Evolutionary conservation across 1,140 invertebrate genomes (phyloP), one percentile per base, ranked within the genome.

Genomic region (Dendroctonus valens): DNA sequence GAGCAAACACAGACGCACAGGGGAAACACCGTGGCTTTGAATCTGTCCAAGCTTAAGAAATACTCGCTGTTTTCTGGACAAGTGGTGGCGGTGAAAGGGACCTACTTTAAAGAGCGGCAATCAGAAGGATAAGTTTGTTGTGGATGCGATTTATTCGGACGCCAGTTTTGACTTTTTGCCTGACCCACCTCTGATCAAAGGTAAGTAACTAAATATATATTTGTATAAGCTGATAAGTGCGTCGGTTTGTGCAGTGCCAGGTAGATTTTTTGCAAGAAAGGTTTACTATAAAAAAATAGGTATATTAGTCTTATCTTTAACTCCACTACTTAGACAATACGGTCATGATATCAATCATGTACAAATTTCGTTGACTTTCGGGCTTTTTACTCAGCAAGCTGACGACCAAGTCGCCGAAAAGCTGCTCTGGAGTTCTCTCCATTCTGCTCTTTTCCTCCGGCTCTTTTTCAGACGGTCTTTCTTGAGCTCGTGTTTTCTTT

Each of bases 11-110:
- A 82, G 11, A 78, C 80, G 14, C 75, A 81, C 7, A 65, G 79
- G 7, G 81, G 79, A 55, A 77, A 79, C 46, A 75, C 75, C 7
- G 78, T 87, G 3, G 72, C 76, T 7, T 69, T 91, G 7, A 86
- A 90, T 74, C 79, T 91, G 5, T 82, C 78, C 38, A 83, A 85
- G 59, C 70, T 91, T 7, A 81, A 84, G 41, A 83, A 88, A 48
- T 93, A 87, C 72, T 88, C 89, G 0, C 75, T 96, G 8, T 95
- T 93, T 76, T 90, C 93, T 5, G 93, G 93, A 0, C 92, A 96
- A 83, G 85, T 94, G 15, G 84, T 93, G 7, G 86, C 88, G 2
- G 82, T 91, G 41, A 82, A 86, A 49, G 92, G 91, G 0, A 80
- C 83, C 3, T 59, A 40, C 37, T 8, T 41, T 37, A 12, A 44